These are phyloP conservation scores for Melanargia galathea DNA, from an alignment of 2,888 invertebrate genomes.

Conservation along the genomic window DNA sequence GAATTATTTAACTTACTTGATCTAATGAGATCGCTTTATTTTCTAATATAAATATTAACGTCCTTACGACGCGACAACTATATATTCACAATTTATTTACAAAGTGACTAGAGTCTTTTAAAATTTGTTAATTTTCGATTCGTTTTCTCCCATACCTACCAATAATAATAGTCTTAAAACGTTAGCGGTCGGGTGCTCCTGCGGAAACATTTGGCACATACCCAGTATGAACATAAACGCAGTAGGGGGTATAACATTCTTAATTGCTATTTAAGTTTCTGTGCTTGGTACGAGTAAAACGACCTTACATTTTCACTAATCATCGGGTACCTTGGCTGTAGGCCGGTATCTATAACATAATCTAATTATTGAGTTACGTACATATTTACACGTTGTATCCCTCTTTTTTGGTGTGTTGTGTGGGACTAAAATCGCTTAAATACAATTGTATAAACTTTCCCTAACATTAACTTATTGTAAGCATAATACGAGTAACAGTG, in stretches of 20 bases:
- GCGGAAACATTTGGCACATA: slow-evolving; percentile 79
- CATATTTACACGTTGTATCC: slow-evolving; percentile 63
- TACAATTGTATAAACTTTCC: slow-evolving; percentile 76
- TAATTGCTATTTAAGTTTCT: slow-evolving; percentile 33
- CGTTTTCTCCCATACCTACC: slow-evolving; percentile 57
- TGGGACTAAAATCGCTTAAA: slow-evolving; percentile 72
- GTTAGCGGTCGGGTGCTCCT: slow-evolving; percentile 65
- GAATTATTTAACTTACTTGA: slow-evolving; percentile 76
- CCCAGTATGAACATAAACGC: slow-evolving; percentile 64
- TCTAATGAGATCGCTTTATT: slow-evolving; percentile 80
- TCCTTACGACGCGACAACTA: slow-evolving; percentile 73
- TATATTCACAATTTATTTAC: slow-evolving; percentile 81
- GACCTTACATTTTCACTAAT: slow-evolving; percentile 46
- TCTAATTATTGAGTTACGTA: slow-evolving; percentile 53
- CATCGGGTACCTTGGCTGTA: slow-evolving; percentile 40
- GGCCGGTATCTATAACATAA: slow-evolving; percentile 49
- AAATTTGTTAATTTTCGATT: slow-evolving; percentile 66
- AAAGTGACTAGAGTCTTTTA: slow-evolving; percentile 79
- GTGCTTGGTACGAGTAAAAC: slow-evolving; percentile 59
- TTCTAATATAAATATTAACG: slow-evolving; percentile 77
- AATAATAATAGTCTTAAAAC: slow-evolving; percentile 63
- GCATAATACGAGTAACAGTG: slow-evolving; percentile 78
- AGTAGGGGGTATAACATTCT: slow-evolving; percentile 55
- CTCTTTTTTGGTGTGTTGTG: slow-evolving; percentile 51
- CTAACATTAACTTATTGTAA: slow-evolving; percentile 77